phyloP scores from a whole-genome alignment of 2,888 invertebrate genomes.

The Lysandra bellargus region DNA sequence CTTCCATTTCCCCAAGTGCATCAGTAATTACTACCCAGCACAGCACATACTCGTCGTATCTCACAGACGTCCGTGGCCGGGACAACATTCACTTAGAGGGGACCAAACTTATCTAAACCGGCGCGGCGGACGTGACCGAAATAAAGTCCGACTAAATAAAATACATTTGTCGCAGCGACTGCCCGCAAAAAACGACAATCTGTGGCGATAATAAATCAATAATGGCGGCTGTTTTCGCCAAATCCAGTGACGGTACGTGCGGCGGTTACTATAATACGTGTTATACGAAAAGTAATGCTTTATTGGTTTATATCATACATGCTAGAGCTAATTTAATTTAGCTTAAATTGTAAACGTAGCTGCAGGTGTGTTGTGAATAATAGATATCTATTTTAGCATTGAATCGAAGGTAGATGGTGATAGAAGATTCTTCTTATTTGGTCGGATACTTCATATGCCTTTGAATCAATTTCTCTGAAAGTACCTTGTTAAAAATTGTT shows the following conservation, averaged over 20 bases:
- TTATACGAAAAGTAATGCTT: not conserved
- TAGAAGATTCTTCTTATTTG: too few species aligned
- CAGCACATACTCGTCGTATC: conserved; percentile 4
- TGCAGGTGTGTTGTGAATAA: too few species aligned
- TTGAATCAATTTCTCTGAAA: not conserved
- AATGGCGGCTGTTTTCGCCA: conserved; percentile 64
- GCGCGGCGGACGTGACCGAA: conserved; percentile 48
- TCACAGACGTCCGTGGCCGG: not conserved
- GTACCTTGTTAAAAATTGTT: not conserved
- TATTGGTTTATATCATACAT: not conserved
- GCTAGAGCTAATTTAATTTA: not conserved
- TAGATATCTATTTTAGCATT: too few species aligned
- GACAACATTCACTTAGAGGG: conserved; percentile 25
- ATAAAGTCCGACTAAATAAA: conserved; percentile 45
- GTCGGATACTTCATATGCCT: too few species aligned
- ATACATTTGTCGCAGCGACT: conserved; percentile 47
- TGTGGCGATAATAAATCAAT: conserved; percentile 58
- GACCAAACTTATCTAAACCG: conserved; percentile 40
- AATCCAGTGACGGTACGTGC: conserved; percentile 63
- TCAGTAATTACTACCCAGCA: not conserved
- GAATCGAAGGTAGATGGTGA: too few species aligned
- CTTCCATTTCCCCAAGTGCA: not conserved
- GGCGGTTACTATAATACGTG: conserved; percentile 50
- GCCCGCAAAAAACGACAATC: conserved; percentile 47
- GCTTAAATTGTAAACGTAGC: not conserved